These are phyloP conservation scores for Amblyteles armatorius DNA, from an alignment of 2,888 invertebrate species.

Conservation along the genomic window DNA sequence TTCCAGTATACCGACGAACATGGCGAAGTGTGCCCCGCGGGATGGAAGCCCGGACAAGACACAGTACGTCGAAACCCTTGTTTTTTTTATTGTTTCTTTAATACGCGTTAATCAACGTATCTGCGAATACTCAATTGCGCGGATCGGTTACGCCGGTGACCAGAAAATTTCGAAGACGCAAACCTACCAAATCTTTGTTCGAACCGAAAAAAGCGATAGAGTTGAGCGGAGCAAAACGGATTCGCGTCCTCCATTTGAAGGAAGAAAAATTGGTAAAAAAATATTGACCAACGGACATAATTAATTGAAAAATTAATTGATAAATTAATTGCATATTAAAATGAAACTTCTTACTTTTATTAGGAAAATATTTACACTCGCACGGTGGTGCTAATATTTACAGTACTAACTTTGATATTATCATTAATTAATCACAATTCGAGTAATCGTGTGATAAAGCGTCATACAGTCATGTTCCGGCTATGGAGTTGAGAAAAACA, in stretches of 20 bases:
- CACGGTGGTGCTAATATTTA: conserved; percentile 12
- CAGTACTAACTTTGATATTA: conserved; percentile 4
- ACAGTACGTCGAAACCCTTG: conserved; percentile 87
- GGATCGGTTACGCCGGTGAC: too few species aligned
- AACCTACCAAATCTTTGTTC: too few species aligned
- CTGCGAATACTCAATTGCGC: too few species aligned
- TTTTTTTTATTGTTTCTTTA: background rate
- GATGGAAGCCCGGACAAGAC: conserved; percentile 97
- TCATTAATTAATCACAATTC: conserved; percentile 22
- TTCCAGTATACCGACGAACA: conserved; percentile 97
- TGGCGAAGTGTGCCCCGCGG: conserved; percentile 98
- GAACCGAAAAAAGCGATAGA: too few species aligned
- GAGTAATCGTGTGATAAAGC: background rate
- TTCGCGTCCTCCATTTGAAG: too few species aligned
- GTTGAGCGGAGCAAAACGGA: too few species aligned
- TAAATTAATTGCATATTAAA: conserved; percentile 15
- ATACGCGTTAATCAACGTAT: background rate
- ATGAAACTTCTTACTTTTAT: conserved; percentile 5
- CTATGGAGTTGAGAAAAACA: background rate
- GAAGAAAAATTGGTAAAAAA: too few species aligned
- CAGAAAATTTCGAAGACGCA: too few species aligned
- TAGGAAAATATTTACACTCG: conserved; percentile 43
- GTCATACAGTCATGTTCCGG: background rate
- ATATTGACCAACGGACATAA: too few species aligned
- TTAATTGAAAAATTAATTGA: background rate